Base-by-base conservation (phyloP, 2,888 invertebrate species). In the Nomada ferruginata region DNA sequence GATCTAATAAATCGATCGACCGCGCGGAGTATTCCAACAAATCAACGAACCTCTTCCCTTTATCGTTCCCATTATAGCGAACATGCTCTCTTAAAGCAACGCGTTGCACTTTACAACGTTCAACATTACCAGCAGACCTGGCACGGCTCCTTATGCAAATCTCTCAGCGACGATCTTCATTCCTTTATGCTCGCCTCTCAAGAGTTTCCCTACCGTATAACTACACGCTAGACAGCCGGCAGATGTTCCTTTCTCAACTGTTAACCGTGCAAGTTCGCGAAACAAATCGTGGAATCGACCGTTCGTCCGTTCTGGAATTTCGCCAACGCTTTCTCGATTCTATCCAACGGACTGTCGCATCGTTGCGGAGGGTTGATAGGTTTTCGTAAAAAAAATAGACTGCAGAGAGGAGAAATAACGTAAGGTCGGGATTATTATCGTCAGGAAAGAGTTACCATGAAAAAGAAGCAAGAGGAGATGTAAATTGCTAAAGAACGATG, bases 91-190 rank as follows among this genome's bases (percentile, higher is more conserved):
- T 53, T 75, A 71, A 80, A 80, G 47, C 71, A 55, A 42, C 52
- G 55, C 57, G 66, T 55, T 66, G 64, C 69, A 70, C 69, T 72
- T 82, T 76, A 36, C 68, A 65, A 65, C 68, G 68, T 42, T 53
- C 50, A 61, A 52, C 63, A n/a, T 74, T 71, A 68, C 73, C 61
- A 70, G 82, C 55, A 74, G 53, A 5, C 72, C 52, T 29, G 20
- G 42, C 55, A 29, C 57, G 20, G 64, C 57, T 64, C 57, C 69
- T 70, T 68, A 69, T 83, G 82, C 82, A 83, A 82, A 83, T 73
- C 82, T 72, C 50, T 26, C 65, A 42, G 55, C 55, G 52, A 68
- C 77, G 77, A 78, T 77, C 82, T 83, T 77, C 83, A 55, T 83
- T 73, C 76, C 76, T 75, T 72, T 60, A 59, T 64, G 59, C 47